Evolutionary conservation across 1,140 invertebrate species (phyloP), one percentile per base, ranked within the genome.

Genomic region (Ericerus pela): DNA sequence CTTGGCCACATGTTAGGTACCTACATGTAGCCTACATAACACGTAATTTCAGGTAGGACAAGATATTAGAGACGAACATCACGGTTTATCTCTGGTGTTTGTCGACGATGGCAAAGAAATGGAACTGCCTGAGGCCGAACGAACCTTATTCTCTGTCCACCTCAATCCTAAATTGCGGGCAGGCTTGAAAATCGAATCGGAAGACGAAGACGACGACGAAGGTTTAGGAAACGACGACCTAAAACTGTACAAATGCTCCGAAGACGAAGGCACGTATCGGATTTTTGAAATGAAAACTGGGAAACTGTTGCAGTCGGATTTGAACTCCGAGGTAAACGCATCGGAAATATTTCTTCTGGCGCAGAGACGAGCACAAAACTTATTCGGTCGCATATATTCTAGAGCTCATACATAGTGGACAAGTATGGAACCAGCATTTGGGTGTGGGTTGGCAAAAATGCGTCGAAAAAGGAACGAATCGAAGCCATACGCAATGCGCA

Each of bases 41-140:
- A 33, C 53, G 16, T 38, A 16, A 54, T 62, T 71, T 10, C 62
- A 70, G 67, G 70, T 71, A 59, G 69, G 69, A n/a, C 59, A 58
- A 51, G 69, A 71, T 55, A 63, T 75, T 30, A 67, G 66, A 55
- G 65, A 69, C 22, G 63, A 68, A 59, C 63, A 63, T 43, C 73
- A 75, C 33, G 65, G 67, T 53, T 60, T 63, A 1, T 70, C 77
- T 2, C 76, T 90, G 26, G 75, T 84, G 8, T 78, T 91, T 31
- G 78, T 91, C 0, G 86, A 91, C 59, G 88, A 92, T 69, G 88
- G 88, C 12, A 82, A 88, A 62, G 89, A 93, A 66, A 79, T 82
- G 60, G 79, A 79, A 0, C 67, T 91, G 38, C 71, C 74, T 1
- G 68, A 71, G 1, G 71, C 75, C 0, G 80, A 85, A 57, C 77